A percentile compares a stretch with the other conserved stretches of the same genome.
Conservation (phyloP, 2,113 vertebrate species). For the Prionailurus bengalensis region DNA sequence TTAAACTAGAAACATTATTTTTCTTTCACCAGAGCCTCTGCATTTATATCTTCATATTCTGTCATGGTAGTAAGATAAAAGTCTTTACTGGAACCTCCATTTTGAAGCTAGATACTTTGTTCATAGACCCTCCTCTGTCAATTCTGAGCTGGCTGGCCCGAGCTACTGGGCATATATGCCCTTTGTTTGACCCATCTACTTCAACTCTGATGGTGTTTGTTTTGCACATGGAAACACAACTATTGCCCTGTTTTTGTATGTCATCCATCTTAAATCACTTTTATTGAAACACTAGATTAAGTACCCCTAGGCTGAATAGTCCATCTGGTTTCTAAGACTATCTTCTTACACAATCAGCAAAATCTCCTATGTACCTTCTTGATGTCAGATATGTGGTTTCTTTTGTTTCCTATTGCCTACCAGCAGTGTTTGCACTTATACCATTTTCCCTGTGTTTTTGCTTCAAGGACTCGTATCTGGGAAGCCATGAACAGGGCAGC, state of each 20-base stretch:
- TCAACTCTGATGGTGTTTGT: neutral
- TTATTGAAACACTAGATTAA: neutral
- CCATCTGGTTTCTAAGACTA: neutral
- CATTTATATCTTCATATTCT: neutral
- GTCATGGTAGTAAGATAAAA: neutral
- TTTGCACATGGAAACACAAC: neutral
- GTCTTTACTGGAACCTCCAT: neutral
- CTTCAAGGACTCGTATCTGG: neutral
- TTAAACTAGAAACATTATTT: neutral
- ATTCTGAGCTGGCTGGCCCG: neutral
- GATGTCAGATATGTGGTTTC: neutral
- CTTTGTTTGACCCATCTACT: neutral
- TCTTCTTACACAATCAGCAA: neutral
- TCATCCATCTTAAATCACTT: neutral
- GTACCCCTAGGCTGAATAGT: neutral
- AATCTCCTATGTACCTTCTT: neutral
- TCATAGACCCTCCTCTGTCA: neutral
- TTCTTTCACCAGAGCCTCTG: neutral
- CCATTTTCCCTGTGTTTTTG: neutral
- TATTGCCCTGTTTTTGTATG: neutral
- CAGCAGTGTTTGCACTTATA: neutral
- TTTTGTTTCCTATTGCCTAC: neutral
- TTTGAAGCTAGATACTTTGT: neutral
- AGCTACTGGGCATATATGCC: neutral
- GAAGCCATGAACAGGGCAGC: neutral